Evolutionary conservation across 1,140 invertebrate species (phyloP).

Genomic region (Atta colombica): DNA sequence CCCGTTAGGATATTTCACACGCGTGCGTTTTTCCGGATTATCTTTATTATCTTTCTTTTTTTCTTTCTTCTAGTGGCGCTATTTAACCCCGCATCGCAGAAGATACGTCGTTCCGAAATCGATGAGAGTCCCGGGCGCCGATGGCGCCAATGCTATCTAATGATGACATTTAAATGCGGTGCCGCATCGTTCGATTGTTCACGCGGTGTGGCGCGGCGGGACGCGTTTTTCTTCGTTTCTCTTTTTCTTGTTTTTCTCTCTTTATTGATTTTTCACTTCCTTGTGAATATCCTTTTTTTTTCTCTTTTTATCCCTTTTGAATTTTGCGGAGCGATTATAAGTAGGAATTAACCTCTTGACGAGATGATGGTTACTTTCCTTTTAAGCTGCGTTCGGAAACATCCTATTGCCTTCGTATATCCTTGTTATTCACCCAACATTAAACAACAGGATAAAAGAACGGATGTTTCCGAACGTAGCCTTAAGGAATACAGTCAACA

Average conservation of each 20-base stretch:
- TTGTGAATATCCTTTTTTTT: not conserved
- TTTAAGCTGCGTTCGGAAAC: no score
- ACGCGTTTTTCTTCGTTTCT: slow-evolving; percentile 38
- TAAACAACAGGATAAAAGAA: no score
- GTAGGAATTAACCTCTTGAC: not conserved
- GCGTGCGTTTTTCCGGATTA: not conserved
- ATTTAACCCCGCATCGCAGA: not conserved
- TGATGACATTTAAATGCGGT: slow-evolving; percentile 88
- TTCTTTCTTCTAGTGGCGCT: not conserved
- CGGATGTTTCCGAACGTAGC: no score
- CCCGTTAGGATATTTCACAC: not conserved
- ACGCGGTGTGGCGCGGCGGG: slow-evolving; percentile 64
- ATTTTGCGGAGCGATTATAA: not conserved
- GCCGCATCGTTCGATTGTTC: slow-evolving; percentile 85
- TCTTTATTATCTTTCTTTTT: not conserved
- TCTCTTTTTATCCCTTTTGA: not conserved
- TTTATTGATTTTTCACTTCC: slow-evolving; percentile 21
- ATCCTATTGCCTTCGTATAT: no score
- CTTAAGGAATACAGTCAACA: no score
- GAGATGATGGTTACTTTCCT: not conserved
- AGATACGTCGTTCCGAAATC: slow-evolving; percentile 52
- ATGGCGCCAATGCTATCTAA: slow-evolving; percentile 83
- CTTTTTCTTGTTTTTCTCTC: not conserved
- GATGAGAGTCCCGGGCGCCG: slow-evolving; percentile 76
- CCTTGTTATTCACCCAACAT: no score